Evolutionary conservation across 2,113 vertebrate genomes (phyloP), one percentile per base, ranked within the genome.

Genomic region (Piaya cayana): DNA sequence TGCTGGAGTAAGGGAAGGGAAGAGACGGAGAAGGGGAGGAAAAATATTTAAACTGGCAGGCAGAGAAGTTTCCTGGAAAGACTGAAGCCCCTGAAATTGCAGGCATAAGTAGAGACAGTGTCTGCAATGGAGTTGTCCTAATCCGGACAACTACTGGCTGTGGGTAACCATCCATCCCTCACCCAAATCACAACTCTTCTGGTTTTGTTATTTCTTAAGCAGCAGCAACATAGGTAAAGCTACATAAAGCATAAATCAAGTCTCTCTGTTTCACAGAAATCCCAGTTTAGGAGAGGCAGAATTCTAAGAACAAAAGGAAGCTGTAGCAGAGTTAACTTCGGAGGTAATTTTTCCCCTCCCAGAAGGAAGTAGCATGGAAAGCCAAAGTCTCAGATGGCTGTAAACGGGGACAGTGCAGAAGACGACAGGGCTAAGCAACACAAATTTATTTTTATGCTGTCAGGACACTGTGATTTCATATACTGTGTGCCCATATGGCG

Each of bases 391-490:
- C 76, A 85, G 71, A 50, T 72, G 64, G 82, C 82, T 92, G 82
- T 64, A 93, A 92, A 90, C n/a, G 90, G 87, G 88, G 87, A 76
- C 79, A 87, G 74, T 56, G 84, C 89, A 94, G 49, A 77, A 93
- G 63, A 71, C 47, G 71, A 14, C 67, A 60, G 69, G 49, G 85
- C 87, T 93, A 95, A 96, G 90, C 10, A 88, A 93, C 63, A 86
- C 65, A 83, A 63, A 83, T 86, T 91, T 95, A 96, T 94, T 88
- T 96, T 93, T 93, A 52, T 86, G 90, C 95, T 96, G 93, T 95
- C 90, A 96, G 92, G 92, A 96, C 88, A 83, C 72, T n/a, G 65
- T 93, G 93, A 92, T 96, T 97, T 86, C 86, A 94, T 94, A 90
- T 80, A 90, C 90, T 15, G 3, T 92, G 90, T 78, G 93, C 86